Conservation (phyloP, 2,888 invertebrate genomes). For the Endotricha flammealis region DNA sequence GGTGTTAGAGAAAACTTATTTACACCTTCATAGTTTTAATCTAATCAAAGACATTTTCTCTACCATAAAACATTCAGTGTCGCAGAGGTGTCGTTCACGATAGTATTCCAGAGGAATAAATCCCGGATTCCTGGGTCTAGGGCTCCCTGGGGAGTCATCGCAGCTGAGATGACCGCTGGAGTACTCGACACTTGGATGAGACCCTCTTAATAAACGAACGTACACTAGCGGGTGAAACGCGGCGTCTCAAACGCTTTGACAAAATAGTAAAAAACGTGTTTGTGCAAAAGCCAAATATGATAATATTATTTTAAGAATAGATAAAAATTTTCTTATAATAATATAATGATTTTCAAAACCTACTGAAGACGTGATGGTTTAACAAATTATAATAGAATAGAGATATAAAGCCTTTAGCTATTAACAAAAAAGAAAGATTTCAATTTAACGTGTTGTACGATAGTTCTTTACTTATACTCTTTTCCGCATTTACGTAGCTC, state of each 20-base stretch:
- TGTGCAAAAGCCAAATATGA: too few species aligned
- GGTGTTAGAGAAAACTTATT: neutral
- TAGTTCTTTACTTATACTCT: too few species aligned
- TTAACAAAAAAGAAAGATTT: too few species aligned
- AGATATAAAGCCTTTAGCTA: too few species aligned
- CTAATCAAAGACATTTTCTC: conserved; percentile 59
- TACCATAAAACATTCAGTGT: conserved; percentile 56
- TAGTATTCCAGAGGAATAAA: conserved; percentile 67
- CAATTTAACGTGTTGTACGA: too few species aligned
- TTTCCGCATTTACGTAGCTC: too few species aligned
- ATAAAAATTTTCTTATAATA: too few species aligned
- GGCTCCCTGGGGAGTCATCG: conserved; percentile 69
- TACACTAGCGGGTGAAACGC: conserved; percentile 37
- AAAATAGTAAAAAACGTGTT: too few species aligned
- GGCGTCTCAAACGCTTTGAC: conserved; percentile 17
- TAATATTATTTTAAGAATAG: too few species aligned
- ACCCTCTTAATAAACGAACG: conserved; percentile 41
- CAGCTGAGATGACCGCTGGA: conserved; percentile 70
- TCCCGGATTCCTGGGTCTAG: conserved; percentile 63
- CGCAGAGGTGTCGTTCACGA: conserved; percentile 60
- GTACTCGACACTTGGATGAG: conserved; percentile 68
- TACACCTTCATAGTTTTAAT: conserved; percentile 29
- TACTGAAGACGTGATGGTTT: too few species aligned
- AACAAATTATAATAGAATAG: too few species aligned
- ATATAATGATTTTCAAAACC: too few species aligned